These are phyloP conservation scores for Myripristis murdjan DNA, from an alignment of 2,797 vertebrate genomes.

Conservation along the genomic window DNA sequence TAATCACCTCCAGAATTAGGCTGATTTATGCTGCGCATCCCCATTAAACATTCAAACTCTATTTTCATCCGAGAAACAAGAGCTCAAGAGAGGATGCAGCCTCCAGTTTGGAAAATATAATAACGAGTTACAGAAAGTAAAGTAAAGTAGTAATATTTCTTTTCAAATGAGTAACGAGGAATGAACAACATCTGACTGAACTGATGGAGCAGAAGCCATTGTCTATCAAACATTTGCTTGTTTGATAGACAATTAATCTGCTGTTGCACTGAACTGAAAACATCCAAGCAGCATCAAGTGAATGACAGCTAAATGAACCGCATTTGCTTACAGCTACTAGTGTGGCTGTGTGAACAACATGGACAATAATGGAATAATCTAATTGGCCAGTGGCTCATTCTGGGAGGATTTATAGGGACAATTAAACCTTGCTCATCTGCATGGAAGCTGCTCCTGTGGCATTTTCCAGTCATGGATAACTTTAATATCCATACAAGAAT, in stretches of 20 bases:
- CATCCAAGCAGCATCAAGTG: neutral
- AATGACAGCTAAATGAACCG: too few species aligned
- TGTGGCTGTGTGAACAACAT: neutral
- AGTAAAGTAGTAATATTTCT: too few species aligned
- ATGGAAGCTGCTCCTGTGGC: conserved; percentile 12
- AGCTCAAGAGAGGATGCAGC: too few species aligned
- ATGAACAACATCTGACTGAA: too few species aligned
- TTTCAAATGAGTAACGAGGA: neutral
- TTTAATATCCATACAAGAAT: neutral
- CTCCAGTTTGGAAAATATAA: too few species aligned
- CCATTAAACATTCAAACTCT: too few species aligned
- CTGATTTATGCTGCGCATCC: too few species aligned
- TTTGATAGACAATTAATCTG: conserved; percentile 26
- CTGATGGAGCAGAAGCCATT: too few species aligned
- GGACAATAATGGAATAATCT: conserved; percentile 16
- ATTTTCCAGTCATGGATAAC: conserved; percentile 9
- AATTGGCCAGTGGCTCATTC: neutral
- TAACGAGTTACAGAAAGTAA: too few species aligned
- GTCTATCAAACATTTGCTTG: too few species aligned
- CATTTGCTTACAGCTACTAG: neutral
- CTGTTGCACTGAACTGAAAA: conserved; percentile 16
- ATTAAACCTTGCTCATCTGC: conserved; percentile 23
- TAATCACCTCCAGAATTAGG: too few species aligned
- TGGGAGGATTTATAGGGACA: conserved; percentile 8
- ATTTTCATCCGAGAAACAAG: too few species aligned